Evolutionary conservation across 1,140 invertebrate genomes (phyloP).

Genomic region (Rhopalosiphum padi): DNA sequence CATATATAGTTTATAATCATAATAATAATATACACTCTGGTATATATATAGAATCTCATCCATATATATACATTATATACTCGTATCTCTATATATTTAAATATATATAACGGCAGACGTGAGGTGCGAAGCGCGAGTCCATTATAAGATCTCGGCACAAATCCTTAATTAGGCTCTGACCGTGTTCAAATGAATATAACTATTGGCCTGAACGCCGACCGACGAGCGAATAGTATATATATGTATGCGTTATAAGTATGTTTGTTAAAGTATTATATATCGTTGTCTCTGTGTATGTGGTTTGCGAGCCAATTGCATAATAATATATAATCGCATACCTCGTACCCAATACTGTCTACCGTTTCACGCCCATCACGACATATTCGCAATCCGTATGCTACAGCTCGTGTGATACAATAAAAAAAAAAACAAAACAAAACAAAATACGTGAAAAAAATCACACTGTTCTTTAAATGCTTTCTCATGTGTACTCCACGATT

Average conservation of each 20-base stretch:
- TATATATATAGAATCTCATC: neutral
- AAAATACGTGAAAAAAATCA: neutral
- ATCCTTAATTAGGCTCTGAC: constrained; percentile 2
- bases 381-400: constrained; percentile 3
- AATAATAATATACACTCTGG: neutral
- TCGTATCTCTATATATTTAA: neutral
- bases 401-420: neutral
- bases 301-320: constrained; percentile 18
- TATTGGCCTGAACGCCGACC: neutral
- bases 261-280: neutral
- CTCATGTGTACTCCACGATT: neutral
- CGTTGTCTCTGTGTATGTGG: constrained; percentile 20
- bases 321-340: neutral
- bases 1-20: neutral
- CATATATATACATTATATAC: neutral
- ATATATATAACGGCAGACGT: neutral
- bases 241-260: neutral
- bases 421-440: neutral
- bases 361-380: constrained; percentile 55
- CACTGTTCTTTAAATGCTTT: neutral
- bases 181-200: neutral
- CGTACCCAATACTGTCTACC: constrained; percentile 32
- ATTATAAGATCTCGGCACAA: neutral
- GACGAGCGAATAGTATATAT: constrained; percentile 8
- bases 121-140: neutral